Conservation (phyloP, 2,113 vertebrate species). For the Mesitornis unicolor region DNA sequence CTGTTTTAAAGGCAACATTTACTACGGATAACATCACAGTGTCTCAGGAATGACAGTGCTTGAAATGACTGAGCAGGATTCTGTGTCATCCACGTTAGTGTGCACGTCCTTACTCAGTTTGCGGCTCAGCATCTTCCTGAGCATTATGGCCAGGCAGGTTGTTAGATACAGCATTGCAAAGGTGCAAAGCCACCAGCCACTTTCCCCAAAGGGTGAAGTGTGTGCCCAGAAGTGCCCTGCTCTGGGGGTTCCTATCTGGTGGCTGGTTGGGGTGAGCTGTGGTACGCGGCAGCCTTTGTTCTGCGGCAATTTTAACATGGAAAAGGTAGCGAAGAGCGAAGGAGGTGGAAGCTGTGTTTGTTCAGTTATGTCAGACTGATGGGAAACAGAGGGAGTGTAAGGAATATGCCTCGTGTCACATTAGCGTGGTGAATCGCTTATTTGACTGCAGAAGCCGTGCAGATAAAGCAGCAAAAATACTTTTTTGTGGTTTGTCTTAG, state of each 20-base stretch:
- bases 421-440: neutral
- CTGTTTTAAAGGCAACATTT: neutral
- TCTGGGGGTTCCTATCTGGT: neutral
- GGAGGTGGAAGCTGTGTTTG: neutral
- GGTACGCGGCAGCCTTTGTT: neutral
- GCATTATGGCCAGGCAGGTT: neutral
- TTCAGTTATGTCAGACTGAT: neutral
- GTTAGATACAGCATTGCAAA: rapidly evolving
- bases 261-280: neutral
- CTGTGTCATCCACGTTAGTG: neutral
- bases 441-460: neutral
- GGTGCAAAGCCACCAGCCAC: rapidly evolving
- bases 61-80: neutral
- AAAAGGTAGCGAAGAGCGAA: neutral
- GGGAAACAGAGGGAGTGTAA: neutral
- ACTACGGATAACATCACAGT: neutral
- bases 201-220: neutral
- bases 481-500: too few relatives aligned
- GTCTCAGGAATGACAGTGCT: neutral
- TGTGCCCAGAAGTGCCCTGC: neutral
- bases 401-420: neutral
- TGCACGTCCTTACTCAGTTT: neutral
- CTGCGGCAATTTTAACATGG: neutral
- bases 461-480: neutral
- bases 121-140: neutral